Base-by-base conservation (phyloP, 2,113 vertebrate genomes). In the Saguinus imperator region DNA sequence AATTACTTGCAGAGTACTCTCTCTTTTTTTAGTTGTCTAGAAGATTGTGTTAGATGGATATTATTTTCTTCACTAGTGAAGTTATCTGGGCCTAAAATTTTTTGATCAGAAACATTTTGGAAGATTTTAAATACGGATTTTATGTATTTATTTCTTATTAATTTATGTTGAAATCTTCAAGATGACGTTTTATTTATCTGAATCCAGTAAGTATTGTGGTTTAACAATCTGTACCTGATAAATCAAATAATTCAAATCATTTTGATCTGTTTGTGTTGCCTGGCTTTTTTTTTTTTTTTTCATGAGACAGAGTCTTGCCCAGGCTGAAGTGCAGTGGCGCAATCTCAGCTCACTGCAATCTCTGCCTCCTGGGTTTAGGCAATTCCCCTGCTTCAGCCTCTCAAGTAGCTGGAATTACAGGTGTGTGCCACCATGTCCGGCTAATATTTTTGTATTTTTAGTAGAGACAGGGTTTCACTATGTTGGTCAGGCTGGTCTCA, bases 191-290 rank as follows among this genome's bases (percentile, higher is more conserved):
- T 93, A 89, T 66, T 89, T 89, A 80, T 85, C 45, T 86, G 68
- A 95, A 76, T 93, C 70, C 18, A 86, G 16, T 58, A 93, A 89
- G n/a, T 55, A 66, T 73, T 75, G 13, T 76, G 35, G 86, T 85
- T 92, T 93, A 75, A 80, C n/a, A 87, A 25, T 93, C 84, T 73
- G 14, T 55, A 76, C 79, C 93, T 92, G 80, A 79, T 92, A 35
- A 88, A 43, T 79, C 58, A 77, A 87, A 93, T 89, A 57, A 95
- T 76, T 96, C 81, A 93, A 77, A 79, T n/a, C 32, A 83, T 76
- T 82, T 76, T 8, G 35, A 83, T 93, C 45, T 85, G 13, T 81
- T 91, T 85, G 25, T 57, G 55, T 58, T 92, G 10, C 25, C 79
- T 92, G 52, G 4, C 16, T 52, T 52, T 52, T 52, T 52, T 52